Evolutionary conservation across 2,797 vertebrate species (phyloP), one percentile per base, ranked within the genome.

Genomic region (Pangasius macronema): DNA sequence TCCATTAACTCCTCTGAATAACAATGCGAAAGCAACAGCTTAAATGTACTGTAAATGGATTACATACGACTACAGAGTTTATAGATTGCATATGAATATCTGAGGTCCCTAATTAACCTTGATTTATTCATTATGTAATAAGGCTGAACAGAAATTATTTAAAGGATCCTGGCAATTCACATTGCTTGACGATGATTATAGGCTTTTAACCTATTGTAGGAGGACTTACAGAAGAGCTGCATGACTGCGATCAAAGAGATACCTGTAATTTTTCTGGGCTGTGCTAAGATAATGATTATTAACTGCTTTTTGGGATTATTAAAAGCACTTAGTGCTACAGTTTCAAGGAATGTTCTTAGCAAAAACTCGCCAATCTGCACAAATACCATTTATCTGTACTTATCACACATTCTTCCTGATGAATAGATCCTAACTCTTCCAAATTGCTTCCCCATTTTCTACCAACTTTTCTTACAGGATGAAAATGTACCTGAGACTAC

Each of bases 131-230:
- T 49, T 46, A 61, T 51, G 57, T 49, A 82, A 83, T 67, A 8
- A 53, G 76, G 42, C 5, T 33, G 59, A 86, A 79, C 53, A 22
- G 67, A 22, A 51, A 39, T 30, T 36, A 88, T 88, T 88, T 88
- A 81, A 68, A 75, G 70, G 85, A 18, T 39, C 51, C 75, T 67
- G 75, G n/a, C 67, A 14, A 82, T 88, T 88, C 77, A 83, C 10
- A 82, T 53, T 63, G 51, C 33, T 39, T 42, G 8, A 65, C 65
- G 30, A 22, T 83, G 87, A 76, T 63, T 85, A 67, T 79, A 42
- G 55, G 73, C 59, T 85, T 79, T 79, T 13, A 65, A 36, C 18
- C 7, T 36, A 9, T 67, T 39, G 51, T 20, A 79, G 59, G 24
- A 33, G 30, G 46, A 65, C 33, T 67, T 67, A 67, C 6, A 85